Base-by-base conservation (phyloP, 1,140 invertebrate genomes). In the Panagrolaimus sp. region DNA sequence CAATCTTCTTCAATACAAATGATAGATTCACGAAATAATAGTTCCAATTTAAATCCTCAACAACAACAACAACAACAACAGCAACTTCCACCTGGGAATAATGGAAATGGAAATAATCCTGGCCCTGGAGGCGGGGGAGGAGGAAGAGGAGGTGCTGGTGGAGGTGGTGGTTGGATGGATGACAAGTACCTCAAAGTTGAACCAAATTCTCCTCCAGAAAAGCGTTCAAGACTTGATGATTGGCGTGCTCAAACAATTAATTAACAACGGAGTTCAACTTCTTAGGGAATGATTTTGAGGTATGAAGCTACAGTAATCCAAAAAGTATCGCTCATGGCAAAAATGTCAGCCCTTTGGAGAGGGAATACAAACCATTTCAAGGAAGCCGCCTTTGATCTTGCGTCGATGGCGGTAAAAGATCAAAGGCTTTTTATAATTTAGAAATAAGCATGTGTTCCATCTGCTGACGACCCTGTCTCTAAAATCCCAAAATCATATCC, bases 141-240 rank as follows among this genome's bases (percentile, higher is more conserved):
- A 21, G 43, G 43, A 10, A 21, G 47, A 12, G 71, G 48, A 12
- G 43, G 17, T 69, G 24, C 6, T 26, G 69, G 62, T 8, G 70
- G 71, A 2, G 46, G 46, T 2, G 32, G 32, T 28, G 65, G 68
- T 55, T 77, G 76, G 75, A 68, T 73, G 65, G 62, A 68, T 58
- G 75, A 70, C 9, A 43, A 68, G 15, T 81, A 79, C 68, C 45
- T 81, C 32, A 80, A 80, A 64, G 32, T 78, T 43, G 78, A 80
- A 65, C 78, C 78, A n/a, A 76, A 81, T 47, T 81, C 78, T 44
- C 78, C 78, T 26, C 73, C 74, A 10, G 77, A 79, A 62, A 81
- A 81, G 65, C 74, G 78, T 47, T 46, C 73, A n/a, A 64, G 78
- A 65, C 68, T 81, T 21, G 74, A 76, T 38, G 75, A 74, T 43